Conservation (phyloP, 30 jellyfish, hydroid and myxozoan species). For the Turritopsis rubra region DNA sequence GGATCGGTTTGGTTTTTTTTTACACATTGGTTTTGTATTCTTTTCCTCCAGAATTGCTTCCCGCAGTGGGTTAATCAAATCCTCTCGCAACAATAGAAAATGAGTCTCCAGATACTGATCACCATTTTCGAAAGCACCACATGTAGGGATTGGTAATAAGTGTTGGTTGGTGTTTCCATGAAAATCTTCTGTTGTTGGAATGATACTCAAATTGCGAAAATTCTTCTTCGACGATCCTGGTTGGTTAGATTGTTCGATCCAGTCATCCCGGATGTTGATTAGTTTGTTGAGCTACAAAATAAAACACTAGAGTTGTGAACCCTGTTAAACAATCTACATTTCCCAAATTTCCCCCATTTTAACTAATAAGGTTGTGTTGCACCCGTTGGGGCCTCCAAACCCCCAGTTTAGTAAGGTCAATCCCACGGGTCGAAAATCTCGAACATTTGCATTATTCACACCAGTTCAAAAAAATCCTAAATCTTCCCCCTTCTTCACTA, state of each 20-base stretch:
- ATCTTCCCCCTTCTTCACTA: too few species aligned
- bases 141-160: neutral
- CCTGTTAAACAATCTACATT: too few species aligned
- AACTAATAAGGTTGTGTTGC: too few species aligned
- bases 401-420: too few species aligned
- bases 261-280: neutral
- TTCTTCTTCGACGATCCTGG: neutral
- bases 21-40: slow-evolving; percentile 8
- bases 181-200: neutral
- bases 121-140: slow-evolving; percentile 35
- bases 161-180: neutral
- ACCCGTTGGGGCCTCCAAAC: too few species aligned
- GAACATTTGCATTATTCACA: too few species aligned
- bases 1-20: slow-evolving; percentile 26
- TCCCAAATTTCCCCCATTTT: too few species aligned
- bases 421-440: too few species aligned
- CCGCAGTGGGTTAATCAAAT: slow-evolving; percentile 51
- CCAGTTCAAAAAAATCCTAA: too few species aligned
- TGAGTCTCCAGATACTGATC: slow-evolving; percentile 52
- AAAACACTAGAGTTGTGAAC: neutral
- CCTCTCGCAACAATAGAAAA: slow-evolving; percentile 47
- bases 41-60: slow-evolving; percentile 40
- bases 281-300: neutral
- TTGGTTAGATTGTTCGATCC: neutral
- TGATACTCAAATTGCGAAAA: neutral